phyloP scores from a whole-genome alignment of 1,140 invertebrate species.

The Cylas formicarius region DNA sequence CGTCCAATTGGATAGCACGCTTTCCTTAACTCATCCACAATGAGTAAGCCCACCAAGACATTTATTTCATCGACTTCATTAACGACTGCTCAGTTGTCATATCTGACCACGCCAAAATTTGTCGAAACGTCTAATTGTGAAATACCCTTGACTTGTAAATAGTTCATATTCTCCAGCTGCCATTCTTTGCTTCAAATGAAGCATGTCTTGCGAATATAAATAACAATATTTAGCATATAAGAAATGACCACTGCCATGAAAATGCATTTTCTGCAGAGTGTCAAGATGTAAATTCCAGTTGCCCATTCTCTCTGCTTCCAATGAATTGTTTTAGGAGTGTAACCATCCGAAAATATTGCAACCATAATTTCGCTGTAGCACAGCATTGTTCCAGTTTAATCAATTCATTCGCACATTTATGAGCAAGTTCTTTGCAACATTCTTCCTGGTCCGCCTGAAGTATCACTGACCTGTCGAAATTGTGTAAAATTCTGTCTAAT shows the following conservation, averaged over 20 bases:
- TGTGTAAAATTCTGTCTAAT: constrained; percentile 1
- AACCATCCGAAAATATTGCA: constrained; percentile 38
- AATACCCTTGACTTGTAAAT: constrained; percentile 8
- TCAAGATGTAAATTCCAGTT: no score
- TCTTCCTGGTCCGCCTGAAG: constrained; percentile 9
- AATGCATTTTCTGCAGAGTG: no score
- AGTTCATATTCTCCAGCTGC: constrained; percentile 8
- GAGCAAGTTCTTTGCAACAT: constrained; percentile 19
- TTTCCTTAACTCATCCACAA: background rate
- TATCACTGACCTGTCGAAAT: constrained; percentile 12
- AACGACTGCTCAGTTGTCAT: constrained; percentile 9
- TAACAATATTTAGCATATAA: constrained; percentile 3
- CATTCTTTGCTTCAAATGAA: background rate
- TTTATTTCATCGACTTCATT: constrained; percentile 4
- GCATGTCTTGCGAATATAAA: constrained; percentile 10
- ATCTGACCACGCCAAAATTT: constrained; percentile 12
- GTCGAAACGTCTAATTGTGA: background rate
- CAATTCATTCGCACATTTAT: constrained; percentile 31
- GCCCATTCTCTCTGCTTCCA: no score
- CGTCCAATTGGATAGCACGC: constrained; percentile 5
- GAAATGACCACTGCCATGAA: no score
- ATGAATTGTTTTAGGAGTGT: constrained; percentile 33
- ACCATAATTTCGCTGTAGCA: constrained; percentile 36
- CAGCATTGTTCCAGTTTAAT: constrained; percentile 12
- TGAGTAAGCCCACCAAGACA: constrained; percentile 1